Evolutionary conservation across 2,888 invertebrate genomes (phyloP).

Genomic region (Cheilosia vulpina): DNA sequence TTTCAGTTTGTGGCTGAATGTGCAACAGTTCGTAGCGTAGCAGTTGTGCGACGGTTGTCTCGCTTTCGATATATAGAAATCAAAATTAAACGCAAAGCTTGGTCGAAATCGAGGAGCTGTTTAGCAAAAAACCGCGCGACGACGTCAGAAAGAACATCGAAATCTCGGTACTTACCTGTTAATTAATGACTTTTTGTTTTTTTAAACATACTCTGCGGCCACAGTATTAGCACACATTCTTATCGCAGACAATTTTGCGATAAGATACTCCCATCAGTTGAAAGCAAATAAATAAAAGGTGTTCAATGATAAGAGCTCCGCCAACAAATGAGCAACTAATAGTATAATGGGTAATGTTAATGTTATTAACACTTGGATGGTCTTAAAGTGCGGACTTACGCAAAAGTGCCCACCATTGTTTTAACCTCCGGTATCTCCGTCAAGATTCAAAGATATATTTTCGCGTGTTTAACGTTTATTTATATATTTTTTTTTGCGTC

Average conservation of each 20-base stretch:
- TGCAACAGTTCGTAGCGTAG: constrained; percentile 39
- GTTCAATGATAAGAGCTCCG: constrained; percentile 57
- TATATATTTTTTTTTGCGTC: neutral
- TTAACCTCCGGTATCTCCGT: neutral
- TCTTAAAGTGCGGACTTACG: constrained; percentile 17
- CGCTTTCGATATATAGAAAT: neutral
- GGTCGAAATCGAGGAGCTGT: neutral
- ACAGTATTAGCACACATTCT: constrained; percentile 47
- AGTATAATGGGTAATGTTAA: constrained; percentile 39
- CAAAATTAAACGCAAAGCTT: neutral
- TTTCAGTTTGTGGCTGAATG: constrained; percentile 29
- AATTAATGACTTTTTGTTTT: neutral
- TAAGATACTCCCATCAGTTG: constrained; percentile 37
- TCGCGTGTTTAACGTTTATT: neutral
- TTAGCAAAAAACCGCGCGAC: neutral
- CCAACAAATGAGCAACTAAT: constrained; percentile 38
- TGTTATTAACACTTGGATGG: constrained; percentile 38
- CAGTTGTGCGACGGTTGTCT: constrained; percentile 4
- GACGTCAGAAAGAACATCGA: neutral
- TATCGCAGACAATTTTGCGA: constrained; percentile 55
- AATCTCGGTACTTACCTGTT: constrained; percentile 11
- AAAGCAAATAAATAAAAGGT: constrained; percentile 58
- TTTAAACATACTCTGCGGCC: constrained; percentile 8
- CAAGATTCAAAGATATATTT: neutral
- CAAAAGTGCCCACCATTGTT: no score